These are phyloP conservation scores for Artemia franciscana DNA, from an alignment of 1,140 invertebrate genomes.

Conservation along the genomic window DNA sequence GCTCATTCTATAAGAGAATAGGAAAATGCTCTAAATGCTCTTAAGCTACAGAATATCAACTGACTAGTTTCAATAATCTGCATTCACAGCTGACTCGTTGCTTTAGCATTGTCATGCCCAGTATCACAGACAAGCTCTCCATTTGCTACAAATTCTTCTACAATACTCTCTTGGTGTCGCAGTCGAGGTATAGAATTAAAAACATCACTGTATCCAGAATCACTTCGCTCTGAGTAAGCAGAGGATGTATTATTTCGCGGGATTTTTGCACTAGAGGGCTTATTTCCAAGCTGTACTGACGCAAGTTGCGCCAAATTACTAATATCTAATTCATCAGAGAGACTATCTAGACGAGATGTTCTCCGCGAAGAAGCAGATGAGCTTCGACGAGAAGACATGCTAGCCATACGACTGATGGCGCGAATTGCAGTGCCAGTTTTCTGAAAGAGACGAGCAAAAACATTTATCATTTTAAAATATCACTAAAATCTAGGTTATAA, in stretches of 20 bases:
- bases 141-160: not conserved
- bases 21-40: too few relatives aligned
- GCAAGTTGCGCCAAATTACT: not conserved
- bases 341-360: constrained; percentile 6
- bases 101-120: too few relatives aligned
- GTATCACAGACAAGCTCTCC: not conserved
- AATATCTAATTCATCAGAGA: not conserved
- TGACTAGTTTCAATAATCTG: too few relatives aligned
- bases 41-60: too few relatives aligned
- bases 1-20: too few relatives aligned
- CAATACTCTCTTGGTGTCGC: not conserved
- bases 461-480: too few relatives aligned
- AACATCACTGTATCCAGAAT: not conserved
- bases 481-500: too few relatives aligned
- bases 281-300: not conserved
- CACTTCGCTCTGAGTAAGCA: not conserved
- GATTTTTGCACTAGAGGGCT: not conserved
- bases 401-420: constrained; percentile 58
- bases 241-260: not conserved
- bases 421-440: constrained; percentile 77
- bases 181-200: not conserved
- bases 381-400: constrained; percentile 31
- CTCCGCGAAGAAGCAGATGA: constrained; percentile 20
- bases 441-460: constrained; percentile 23
- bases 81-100: too few relatives aligned